A percentile compares a stretch with the other conserved stretches of the same genome.
Evolutionary conservation across 2,113 vertebrate species (phyloP).

Genomic region (Pheucticus melanocephalus): DNA sequence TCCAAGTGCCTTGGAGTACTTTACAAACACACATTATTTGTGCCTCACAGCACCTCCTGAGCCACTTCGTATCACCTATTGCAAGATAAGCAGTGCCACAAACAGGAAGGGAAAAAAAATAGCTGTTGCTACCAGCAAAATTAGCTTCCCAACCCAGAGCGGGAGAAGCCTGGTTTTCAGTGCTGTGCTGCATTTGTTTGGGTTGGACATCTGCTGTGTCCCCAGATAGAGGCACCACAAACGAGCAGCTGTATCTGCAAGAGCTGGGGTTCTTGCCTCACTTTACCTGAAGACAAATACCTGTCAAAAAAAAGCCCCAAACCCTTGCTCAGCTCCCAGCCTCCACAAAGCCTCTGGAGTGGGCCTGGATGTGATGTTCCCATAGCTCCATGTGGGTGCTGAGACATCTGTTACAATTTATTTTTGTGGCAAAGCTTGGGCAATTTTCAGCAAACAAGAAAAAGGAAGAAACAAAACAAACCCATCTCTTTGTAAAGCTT

Average conservation of each 20-base stretch:
- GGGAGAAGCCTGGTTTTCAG: not conserved
- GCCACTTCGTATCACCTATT: not conserved
- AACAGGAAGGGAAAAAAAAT: not conserved
- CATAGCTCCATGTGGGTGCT: not conserved
- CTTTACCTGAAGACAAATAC: not conserved
- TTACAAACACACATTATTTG: slow-evolving; percentile 22
- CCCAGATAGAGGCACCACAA: not conserved
- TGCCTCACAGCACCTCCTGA: not conserved
- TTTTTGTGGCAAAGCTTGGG: not conserved
- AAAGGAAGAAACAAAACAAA: not conserved
- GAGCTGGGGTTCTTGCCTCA: not conserved
- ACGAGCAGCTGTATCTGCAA: not conserved
- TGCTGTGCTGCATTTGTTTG: not conserved
- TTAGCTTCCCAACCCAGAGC: not conserved
- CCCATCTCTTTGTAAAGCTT: not conserved
- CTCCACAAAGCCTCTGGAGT: not conserved
- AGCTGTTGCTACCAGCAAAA: not conserved
- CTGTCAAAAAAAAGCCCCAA: not conserved
- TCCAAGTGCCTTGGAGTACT: not conserved
- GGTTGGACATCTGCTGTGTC: not conserved
- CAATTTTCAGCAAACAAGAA: not conserved
- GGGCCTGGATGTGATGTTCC: not conserved
- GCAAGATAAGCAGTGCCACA: not conserved
- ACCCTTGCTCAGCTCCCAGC: not conserved
- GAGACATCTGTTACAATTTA: not conserved